These are phyloP conservation scores for Casuarius casuarius DNA, from an alignment of 2,113 vertebrate genomes.

Conservation along the genomic window DNA sequence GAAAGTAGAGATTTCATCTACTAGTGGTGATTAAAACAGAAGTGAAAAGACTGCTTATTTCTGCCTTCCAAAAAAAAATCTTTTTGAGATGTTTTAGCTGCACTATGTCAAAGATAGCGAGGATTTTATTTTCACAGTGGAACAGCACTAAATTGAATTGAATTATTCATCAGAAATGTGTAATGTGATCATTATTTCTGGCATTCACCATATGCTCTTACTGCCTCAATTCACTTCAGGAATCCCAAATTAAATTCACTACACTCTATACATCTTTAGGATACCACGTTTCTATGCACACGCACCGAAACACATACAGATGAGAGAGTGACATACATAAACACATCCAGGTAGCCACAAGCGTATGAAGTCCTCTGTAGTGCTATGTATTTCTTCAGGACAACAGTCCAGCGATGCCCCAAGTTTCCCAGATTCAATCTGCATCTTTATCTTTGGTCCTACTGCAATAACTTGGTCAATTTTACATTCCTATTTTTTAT, in stretches of 20 bases:
- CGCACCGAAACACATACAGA: background rate
- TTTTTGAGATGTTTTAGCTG: slow-evolving; percentile 14
- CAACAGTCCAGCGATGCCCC: background rate
- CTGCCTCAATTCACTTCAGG: slow-evolving; percentile 35
- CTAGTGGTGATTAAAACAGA: background rate
- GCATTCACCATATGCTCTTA: slow-evolving; percentile 31
- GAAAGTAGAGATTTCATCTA: slow-evolving; percentile 22
- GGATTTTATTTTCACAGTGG: slow-evolving; percentile 44
- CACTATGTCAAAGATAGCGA: slow-evolving; percentile 21
- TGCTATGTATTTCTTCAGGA: background rate
- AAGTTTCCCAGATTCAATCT: background rate
- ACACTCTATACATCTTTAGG: background rate
- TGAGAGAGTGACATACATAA: background rate
- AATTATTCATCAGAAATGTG: slow-evolving; percentile 72
- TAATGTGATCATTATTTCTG: slow-evolving; percentile 55
- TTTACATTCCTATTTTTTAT: background rate
- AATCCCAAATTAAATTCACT: slow-evolving; percentile 34
- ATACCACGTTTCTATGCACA: background rate
- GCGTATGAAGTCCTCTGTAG: background rate
- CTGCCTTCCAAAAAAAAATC: background rate
- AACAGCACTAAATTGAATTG: slow-evolving; percentile 44
- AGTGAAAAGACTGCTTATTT: slow-evolving; percentile 46
- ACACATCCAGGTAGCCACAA: too few relatives aligned
- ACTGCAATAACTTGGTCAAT: background rate
- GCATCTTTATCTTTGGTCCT: background rate